phyloP scores from a whole-genome alignment of 2,797 vertebrate species.

The Liparis tanakae region DNA sequence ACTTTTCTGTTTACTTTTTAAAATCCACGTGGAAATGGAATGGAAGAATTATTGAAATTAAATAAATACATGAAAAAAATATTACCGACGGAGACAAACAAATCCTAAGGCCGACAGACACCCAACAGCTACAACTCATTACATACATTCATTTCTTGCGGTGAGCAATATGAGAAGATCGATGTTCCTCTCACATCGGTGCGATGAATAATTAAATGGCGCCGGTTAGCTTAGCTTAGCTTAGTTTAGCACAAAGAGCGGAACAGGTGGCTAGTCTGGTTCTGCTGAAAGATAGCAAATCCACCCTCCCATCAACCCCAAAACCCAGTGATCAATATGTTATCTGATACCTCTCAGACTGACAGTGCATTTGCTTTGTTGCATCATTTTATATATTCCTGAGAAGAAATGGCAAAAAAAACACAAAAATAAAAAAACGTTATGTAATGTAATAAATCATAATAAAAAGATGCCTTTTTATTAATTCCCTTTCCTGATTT shows the following conservation, averaged over 20 bases:
- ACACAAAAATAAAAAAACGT: background rate
- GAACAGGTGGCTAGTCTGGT: too few relatives aligned
- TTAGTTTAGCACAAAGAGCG: background rate
- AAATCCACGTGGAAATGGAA: background rate
- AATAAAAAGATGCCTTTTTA: background rate
- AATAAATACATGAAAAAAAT: background rate
- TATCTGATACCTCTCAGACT: too few relatives aligned
- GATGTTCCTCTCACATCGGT: background rate
- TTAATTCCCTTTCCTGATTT: background rate
- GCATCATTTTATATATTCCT: too few relatives aligned
- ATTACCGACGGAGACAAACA: background rate
- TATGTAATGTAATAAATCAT: background rate
- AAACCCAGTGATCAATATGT: too few relatives aligned
- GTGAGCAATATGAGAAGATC: background rate
- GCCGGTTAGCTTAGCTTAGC: background rate
- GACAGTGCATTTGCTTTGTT: too few relatives aligned
- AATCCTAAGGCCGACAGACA: background rate
- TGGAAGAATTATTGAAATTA: too few relatives aligned
- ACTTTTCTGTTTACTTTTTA: background rate
- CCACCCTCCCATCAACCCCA: too few relatives aligned
- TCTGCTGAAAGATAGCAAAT: too few relatives aligned
- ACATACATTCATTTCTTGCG: too few relatives aligned
- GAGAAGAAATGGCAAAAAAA: too few relatives aligned
- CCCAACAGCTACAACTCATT: background rate
- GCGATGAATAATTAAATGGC: too few relatives aligned